Percentiles rank a stretch among this genome's conserved stretches.
Evolutionary conservation across 92 coral and sea anemone genomes (phyloP).

Genomic region (Phenganax stokvisi): DNA sequence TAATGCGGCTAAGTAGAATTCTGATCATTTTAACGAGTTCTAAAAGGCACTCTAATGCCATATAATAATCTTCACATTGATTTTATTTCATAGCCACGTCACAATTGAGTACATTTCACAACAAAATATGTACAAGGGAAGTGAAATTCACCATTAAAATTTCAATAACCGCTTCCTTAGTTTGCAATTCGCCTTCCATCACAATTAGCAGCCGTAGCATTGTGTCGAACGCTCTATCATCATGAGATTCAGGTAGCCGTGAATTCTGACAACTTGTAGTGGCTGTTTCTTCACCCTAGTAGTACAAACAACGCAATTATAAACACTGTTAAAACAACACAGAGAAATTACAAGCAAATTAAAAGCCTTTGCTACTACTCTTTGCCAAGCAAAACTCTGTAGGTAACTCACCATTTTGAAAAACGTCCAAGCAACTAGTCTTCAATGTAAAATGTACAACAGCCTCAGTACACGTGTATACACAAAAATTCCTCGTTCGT

Average conservation of each 20-base stretch:
- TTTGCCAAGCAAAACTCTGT: no score
- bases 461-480: not conserved
- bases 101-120: not conserved
- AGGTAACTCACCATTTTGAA: no score
- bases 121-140: not conserved
- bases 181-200: constrained; percentile 87
- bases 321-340: not conserved
- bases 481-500: not conserved
- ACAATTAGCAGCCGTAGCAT: constrained; percentile 82
- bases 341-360: not conserved
- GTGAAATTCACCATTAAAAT: constrained; percentile 65
- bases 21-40: no score
- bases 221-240: constrained; percentile 64
- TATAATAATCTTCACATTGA: no score
- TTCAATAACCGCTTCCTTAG: constrained; percentile 87
- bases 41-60: no score
- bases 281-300: not conserved
- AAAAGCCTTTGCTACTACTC: not conserved
- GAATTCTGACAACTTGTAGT: not conserved
- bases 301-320: not conserved
- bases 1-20: no score
- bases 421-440: not conserved
- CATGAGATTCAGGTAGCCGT: constrained; percentile 28
- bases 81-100: no score
- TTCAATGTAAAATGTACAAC: not conserved